These are phyloP conservation scores for Ammodramus savannarum DNA, from an alignment of 2,113 vertebrate genomes.

Conservation along the genomic window DNA sequence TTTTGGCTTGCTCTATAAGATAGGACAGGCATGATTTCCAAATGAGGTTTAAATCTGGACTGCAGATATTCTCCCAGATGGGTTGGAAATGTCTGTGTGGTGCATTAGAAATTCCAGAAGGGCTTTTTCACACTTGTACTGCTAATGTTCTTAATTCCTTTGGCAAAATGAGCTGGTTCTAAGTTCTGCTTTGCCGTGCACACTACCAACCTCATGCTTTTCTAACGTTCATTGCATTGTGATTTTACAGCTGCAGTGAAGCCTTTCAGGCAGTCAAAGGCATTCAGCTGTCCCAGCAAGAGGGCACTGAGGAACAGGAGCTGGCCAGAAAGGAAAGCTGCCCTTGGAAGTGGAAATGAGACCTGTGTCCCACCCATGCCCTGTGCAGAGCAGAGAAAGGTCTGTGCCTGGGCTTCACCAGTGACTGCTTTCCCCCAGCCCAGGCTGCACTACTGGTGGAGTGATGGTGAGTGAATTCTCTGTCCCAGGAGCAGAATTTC, in stretches of 20 bases:
- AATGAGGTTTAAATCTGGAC: conserved; percentile 38
- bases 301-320: background rate
- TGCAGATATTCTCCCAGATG: conserved; percentile 9
- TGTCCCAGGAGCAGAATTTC: background rate
- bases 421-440: background rate
- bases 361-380: background rate
- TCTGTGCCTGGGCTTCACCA: background rate
- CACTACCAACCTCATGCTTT: background rate
- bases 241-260: background rate
- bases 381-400: background rate
- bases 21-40: conserved; percentile 41
- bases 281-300: conserved; percentile 5
- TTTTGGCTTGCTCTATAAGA: conserved; percentile 30
- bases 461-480: background rate
- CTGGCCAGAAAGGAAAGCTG: background rate
- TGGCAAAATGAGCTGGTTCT: conserved; percentile 14
- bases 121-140: conserved; percentile 37
- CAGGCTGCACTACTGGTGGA: background rate
- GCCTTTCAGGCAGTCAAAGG: conserved; percentile 33
- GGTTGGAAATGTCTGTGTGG: background rate
- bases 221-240: background rate
- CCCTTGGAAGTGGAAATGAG: background rate
- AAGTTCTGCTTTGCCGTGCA: background rate
- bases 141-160: conserved; percentile 37
- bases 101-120: conserved; percentile 36